These are phyloP conservation scores for Apantesis nais DNA, from an alignment of 2,888 invertebrate genomes.

Conservation along the genomic window DNA sequence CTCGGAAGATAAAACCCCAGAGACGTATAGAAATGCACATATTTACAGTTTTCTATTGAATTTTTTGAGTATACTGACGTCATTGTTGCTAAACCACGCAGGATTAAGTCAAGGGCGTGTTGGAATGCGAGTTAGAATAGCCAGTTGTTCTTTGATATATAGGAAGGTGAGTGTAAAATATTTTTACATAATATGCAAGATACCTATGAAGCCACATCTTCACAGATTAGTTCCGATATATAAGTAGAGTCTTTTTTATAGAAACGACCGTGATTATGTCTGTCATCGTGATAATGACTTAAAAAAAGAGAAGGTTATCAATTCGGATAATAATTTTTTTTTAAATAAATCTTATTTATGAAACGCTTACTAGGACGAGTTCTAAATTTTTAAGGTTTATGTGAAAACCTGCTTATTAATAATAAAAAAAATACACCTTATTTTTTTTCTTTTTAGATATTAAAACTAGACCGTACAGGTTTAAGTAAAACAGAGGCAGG, in stretches of 20 bases:
- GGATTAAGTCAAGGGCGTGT: conserved; percentile 86
- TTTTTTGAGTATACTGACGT: conserved; percentile 82
- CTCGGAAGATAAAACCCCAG: conserved; percentile 78
- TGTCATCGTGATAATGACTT: too few relatives aligned
- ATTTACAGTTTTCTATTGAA: conserved; percentile 88
- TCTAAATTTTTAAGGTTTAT: too few relatives aligned
- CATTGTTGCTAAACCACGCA: conserved; percentile 88
- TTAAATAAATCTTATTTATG: too few relatives aligned
- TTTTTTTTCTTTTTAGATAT: conserved; percentile 61
- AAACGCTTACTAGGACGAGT: too few relatives aligned
- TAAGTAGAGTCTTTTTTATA: neutral
- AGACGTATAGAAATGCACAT: conserved; percentile 86
- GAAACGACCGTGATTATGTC: too few relatives aligned
- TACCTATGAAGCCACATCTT: neutral
- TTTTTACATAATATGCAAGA: neutral
- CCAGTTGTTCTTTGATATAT: conserved; percentile 92
- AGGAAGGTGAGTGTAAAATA: conserved; percentile 87
- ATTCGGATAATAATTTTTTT: too few relatives aligned
- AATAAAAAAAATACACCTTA: neutral
- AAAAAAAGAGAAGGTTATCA: too few relatives aligned
- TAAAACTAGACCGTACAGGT: conserved; percentile 84
- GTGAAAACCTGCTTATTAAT: too few relatives aligned
- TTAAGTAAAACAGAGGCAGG: conserved; percentile 88
- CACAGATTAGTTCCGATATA: neutral
- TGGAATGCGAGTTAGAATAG: conserved; percentile 92